Percentiles rank a stretch among this genome's conserved stretches.
Conservation (phyloP, 2,888 invertebrate species). For the Caenorhabditis macrosperma region DNA sequence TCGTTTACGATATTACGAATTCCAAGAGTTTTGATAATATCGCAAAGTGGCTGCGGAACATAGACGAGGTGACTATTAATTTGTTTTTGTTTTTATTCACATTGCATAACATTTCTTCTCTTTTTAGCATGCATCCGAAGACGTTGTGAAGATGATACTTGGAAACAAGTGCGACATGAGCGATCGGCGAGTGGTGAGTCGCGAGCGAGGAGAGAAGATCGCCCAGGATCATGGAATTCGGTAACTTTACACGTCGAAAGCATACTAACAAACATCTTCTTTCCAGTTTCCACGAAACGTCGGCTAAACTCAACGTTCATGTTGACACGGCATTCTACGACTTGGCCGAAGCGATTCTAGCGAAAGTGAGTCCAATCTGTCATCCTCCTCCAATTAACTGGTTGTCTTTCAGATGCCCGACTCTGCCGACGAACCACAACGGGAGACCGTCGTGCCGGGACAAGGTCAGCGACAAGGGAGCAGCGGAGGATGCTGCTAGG, state of each 20-base stretch:
- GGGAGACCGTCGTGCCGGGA: conserved; percentile 56
- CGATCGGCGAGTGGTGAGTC: conserved; percentile 94
- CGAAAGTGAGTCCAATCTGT: conserved; percentile 68
- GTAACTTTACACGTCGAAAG: conserved; percentile 9
- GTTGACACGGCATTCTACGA: conserved; percentile 98
- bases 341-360: conserved; percentile 86
- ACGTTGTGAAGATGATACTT: conserved; percentile 98
- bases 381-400: background rate
- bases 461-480: conserved; percentile 41
- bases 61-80: conserved; percentile 95
- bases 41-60: conserved; percentile 98
- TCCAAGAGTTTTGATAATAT: conserved; percentile 99
- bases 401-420: conserved; percentile 62
- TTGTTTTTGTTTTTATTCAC: too few relatives aligned
- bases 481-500: conserved; percentile 56
- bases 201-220: conserved; percentile 80
- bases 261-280: background rate
- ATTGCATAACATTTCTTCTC: background rate
- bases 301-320: conserved; percentile 97
- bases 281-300: conserved; percentile 94
- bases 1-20: conserved; percentile 94
- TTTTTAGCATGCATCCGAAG: conserved; percentile 89
- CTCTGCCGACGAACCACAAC: conserved; percentile 58
- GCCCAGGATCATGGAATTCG: conserved; percentile 64
- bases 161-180: conserved; percentile 98